These are phyloP conservation scores for Perithous albicinctus DNA, from an alignment of 2,888 invertebrate species.

Conservation along the genomic window DNA sequence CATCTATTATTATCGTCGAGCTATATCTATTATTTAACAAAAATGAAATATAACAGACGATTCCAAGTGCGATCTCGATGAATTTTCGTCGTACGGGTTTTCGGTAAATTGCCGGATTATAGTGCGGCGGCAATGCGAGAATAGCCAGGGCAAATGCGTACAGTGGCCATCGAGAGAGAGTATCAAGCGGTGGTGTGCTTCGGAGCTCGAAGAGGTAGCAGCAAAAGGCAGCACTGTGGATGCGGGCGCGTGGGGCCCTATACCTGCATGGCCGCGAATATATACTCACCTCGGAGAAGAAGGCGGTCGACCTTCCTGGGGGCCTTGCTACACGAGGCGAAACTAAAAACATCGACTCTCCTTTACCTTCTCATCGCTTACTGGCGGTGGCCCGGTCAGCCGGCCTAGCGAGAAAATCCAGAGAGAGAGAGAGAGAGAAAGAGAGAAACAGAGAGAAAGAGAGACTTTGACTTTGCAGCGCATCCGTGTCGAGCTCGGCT, in stretches of 20 bases:
- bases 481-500: constrained; percentile 1
- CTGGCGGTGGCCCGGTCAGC: constrained; percentile 28
- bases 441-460: neutral
- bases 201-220: constrained; percentile 14
- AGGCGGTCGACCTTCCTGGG: constrained; percentile 81
- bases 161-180: neutral
- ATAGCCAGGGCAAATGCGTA: neutral
- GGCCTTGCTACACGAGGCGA: constrained; percentile 79
- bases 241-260: constrained; percentile 55
- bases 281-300: constrained; percentile 67
- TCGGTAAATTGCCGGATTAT: neutral
- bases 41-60: neutral
- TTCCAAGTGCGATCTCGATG: neutral
- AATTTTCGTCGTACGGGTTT: neutral
- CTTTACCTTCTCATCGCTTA: constrained; percentile 44
- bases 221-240: too few relatives aligned
- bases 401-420: constrained; percentile 8
- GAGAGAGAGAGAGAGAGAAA: constrained; percentile 4
- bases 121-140: neutral
- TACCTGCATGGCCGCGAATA: constrained; percentile 62
- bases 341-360: constrained; percentile 78
- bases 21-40: constrained; percentile 16
- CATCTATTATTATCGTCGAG: constrained; percentile 40
- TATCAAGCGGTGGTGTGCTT: constrained; percentile 4
- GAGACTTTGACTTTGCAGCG: constrained; percentile 37